Conservation (phyloP, 2,113 vertebrate genomes). For the Gracilinanus agilis region DNA sequence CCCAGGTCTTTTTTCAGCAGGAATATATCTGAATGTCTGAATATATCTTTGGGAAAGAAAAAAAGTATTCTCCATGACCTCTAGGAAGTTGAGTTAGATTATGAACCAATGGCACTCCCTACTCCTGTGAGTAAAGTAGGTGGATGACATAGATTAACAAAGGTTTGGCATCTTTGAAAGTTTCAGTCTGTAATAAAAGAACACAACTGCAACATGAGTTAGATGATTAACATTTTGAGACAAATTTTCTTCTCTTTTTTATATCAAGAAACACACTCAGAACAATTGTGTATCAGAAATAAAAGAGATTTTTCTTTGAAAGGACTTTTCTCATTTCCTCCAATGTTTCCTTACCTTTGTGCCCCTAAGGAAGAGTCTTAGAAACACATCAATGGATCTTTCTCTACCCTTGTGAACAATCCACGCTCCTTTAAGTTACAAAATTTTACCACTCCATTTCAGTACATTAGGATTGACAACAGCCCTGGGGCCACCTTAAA, state of each 20-base stretch:
- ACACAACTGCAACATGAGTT: neutral
- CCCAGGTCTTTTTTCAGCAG: neutral
- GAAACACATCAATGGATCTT: neutral
- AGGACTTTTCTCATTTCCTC: neutral
- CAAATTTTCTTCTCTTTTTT: neutral
- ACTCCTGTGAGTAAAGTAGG: neutral
- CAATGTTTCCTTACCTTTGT: neutral
- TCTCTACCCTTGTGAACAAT: neutral
- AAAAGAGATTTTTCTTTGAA: neutral
- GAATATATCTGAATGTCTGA: neutral
- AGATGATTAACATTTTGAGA: neutral
- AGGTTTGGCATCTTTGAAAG: neutral
- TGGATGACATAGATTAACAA: neutral
- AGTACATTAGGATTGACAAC: neutral
- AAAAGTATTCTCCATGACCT: neutral
- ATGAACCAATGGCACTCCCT: neutral
- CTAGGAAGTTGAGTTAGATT: neutral
- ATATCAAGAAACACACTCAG: too few relatives aligned
- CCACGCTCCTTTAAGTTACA: neutral
- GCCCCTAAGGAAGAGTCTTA: neutral
- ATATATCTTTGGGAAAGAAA: neutral
- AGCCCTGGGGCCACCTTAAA: neutral
- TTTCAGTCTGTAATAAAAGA: neutral
- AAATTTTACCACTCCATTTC: neutral
- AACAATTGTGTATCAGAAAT: too few relatives aligned